Percentiles rank a stretch among this genome's conserved stretches.
Conservation (phyloP, 2,797 vertebrate species). For the Limosa lapponica region DNA sequence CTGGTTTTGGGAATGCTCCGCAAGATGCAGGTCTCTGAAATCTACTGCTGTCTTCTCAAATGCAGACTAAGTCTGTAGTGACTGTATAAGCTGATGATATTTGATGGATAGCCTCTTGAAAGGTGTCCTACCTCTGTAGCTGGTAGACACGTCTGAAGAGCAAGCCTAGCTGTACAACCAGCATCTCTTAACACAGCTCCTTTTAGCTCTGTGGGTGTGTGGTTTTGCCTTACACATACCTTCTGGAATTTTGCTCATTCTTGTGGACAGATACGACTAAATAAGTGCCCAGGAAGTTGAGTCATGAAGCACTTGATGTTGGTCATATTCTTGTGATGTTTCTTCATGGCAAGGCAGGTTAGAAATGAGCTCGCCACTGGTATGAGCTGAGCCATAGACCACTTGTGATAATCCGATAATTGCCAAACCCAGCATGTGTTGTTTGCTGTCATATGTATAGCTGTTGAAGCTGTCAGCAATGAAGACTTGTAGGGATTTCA, state of each 20-base stretch:
- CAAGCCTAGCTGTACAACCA: background rate
- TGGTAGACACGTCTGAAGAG: background rate
- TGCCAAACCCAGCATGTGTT: background rate
- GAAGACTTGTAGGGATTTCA: background rate
- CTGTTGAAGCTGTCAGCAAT: background rate
- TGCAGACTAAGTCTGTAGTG: background rate
- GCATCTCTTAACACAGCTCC: background rate
- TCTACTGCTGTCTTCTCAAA: background rate
- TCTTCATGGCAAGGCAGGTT: background rate
- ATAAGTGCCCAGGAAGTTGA: background rate
- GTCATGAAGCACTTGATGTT: background rate
- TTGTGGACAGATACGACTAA: background rate
- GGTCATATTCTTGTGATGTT: background rate
- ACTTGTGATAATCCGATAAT: background rate
- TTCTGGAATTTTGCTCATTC: background rate
- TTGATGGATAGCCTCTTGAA: background rate
- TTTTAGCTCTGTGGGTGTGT: background rate
- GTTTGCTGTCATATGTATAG: background rate
- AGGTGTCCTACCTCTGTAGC: background rate
- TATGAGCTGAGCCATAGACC: background rate
- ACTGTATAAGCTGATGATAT: background rate
- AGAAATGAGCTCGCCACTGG: background rate
- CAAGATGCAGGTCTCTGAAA: background rate
- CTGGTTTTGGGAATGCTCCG: background rate
- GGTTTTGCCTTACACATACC: background rate